Evolutionary conservation across 1,140 invertebrate genomes (phyloP).

Genomic region (Globodera rostochiensis): DNA sequence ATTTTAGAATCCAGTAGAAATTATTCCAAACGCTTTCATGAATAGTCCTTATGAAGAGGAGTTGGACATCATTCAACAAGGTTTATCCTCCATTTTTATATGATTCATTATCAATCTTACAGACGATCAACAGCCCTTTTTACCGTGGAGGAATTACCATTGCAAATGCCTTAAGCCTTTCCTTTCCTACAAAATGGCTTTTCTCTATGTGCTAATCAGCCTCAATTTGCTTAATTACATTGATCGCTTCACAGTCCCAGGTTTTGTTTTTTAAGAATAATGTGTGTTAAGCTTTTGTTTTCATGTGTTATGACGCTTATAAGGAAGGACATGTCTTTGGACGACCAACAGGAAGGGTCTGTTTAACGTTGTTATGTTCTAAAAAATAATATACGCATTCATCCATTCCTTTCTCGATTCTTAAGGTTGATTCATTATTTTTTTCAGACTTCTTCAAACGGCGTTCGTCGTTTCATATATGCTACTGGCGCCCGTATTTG

Average conservation of each 20-base stretch:
- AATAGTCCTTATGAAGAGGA: too few relatives aligned
- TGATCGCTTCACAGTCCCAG: constrained; percentile 27
- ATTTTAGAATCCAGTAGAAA: too few relatives aligned
- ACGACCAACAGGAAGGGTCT: constrained; percentile 8
- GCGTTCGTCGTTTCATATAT: constrained; percentile 83
- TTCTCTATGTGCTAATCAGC: constrained; percentile 24
- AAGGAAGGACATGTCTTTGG: not conserved
- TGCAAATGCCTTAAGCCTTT: too few relatives aligned
- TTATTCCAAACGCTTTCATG: too few relatives aligned
- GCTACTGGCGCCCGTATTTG: constrained; percentile 88
- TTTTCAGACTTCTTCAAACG: constrained; percentile 74
- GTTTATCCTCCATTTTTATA: too few relatives aligned
- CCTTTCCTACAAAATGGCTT: not conserved
- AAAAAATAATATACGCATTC: not conserved
- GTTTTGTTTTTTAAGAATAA: not conserved
- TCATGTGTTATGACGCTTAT: not conserved
- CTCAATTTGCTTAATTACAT: constrained; percentile 35
- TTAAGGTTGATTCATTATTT: not conserved
- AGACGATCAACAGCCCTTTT: too few relatives aligned
- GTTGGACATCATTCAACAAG: too few relatives aligned
- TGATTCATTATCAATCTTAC: too few relatives aligned
- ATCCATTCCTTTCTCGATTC: too few relatives aligned
- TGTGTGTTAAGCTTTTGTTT: too few relatives aligned
- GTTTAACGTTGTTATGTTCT: not conserved
- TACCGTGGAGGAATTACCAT: too few relatives aligned